Percentiles rank a stretch among this genome's conserved stretches.
These are phyloP conservation scores for Deroptyus accipitrinus DNA, from an alignment of 2,113 vertebrate species.

Conservation along the genomic window DNA sequence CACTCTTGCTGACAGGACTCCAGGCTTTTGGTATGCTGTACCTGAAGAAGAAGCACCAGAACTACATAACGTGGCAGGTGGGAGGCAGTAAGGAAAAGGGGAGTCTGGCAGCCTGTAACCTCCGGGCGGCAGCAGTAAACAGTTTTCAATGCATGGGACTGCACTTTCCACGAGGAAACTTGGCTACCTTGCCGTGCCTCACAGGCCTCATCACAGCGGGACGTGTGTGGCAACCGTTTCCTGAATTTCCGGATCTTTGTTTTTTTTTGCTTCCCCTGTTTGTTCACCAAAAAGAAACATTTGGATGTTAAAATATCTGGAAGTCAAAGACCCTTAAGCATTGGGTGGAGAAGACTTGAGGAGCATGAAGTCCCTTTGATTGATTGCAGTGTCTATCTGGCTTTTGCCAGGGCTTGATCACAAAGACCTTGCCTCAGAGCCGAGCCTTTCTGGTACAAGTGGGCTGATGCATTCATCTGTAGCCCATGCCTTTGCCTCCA, in stretches of 20 bases:
- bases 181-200: not conserved
- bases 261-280: rapidly evolving
- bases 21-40: not conserved
- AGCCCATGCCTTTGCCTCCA: not conserved
- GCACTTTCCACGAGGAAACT: rapidly evolving
- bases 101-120: not conserved
- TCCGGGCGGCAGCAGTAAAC: constrained; percentile 35
- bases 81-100: not conserved
- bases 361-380: not conserved
- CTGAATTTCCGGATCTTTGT: not conserved
- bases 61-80: rapidly evolving
- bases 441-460: not conserved
- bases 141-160: not conserved
- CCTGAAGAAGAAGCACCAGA: too few relatives aligned
- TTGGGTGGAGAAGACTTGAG: not conserved
- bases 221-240: rapidly evolving
- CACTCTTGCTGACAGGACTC: not conserved
- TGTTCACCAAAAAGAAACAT: not conserved
- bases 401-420: not conserved
- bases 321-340: not conserved
- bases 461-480: not conserved
- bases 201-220: rapidly evolving
- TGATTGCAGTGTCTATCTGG: not conserved
- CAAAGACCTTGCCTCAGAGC: not conserved
- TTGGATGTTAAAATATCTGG: not conserved